Base-by-base conservation (phyloP, 2,797 vertebrate species). In the Ceryle rudis region DNA sequence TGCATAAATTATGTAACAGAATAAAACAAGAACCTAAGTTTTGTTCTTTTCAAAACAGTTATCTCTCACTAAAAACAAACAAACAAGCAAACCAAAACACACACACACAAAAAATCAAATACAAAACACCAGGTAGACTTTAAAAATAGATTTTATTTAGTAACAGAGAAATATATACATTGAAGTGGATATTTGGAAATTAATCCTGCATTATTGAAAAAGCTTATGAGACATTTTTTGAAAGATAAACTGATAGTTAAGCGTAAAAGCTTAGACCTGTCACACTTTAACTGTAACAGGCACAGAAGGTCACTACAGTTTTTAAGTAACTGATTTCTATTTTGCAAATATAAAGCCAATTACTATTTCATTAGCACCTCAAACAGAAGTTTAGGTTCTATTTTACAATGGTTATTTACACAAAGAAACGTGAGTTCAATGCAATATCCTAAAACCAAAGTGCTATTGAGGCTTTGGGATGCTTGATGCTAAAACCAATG, bases 111-210 rank as follows among this genome's bases (percentile, higher is more conserved):
- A 26, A 5, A 13, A 26, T 4, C 26, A 15, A 28, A 28, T 16
- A 10, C 51, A 49, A 33, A 57, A 31, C 31, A 33, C 28, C n/a
- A 4, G 10, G 1, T 8, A 93, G 31, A 89, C 16, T 81, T 94
- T 14, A 80, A 75, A 96, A 90, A 75, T 14, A 67, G 7, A 55
- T 72, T 96, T 96, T 95, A 96, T 95, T 95, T 70, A 92, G 8
- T 54, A 83, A 70, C 37, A 41, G 33, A 75, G 17, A 84, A 81
- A 94, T 55, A 78, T 9, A 83, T 8, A 78, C 7, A 71, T 26
- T 62, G 37, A 57, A 57, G 4, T 35, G 22, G 29, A 22, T 72
- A 84, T 67, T 37, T 95, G 65, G 65, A 37, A 87, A 74, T 72
- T 46, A 89, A 52, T 72, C 26, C 39, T 41, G 39, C n/a, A 29